Evolutionary conservation across 1,140 invertebrate species (phyloP).

Genomic region (Meloidogyne floridensis): DNA sequence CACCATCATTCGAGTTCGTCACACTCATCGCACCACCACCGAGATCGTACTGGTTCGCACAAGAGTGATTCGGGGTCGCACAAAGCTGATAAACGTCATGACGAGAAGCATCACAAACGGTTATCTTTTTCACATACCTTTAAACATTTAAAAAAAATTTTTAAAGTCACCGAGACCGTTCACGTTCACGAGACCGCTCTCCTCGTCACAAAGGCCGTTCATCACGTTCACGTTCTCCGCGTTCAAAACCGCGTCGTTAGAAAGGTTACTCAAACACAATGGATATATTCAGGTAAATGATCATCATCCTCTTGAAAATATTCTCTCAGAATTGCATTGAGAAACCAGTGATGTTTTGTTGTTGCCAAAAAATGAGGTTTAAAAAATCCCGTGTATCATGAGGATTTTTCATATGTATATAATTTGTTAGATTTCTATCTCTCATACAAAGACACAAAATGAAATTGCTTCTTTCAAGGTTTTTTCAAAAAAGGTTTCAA

Average conservation of each 20-base stretch:
- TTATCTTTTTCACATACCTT: neutral
- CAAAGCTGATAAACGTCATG: neutral
- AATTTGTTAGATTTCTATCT: neutral
- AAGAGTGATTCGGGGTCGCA: neutral
- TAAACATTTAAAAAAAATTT: neutral
- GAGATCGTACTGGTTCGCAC: neutral
- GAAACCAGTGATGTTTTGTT: neutral
- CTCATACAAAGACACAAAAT: neutral
- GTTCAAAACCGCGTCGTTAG: neutral
- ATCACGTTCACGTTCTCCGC: neutral
- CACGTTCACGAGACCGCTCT: neutral
- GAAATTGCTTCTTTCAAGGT: conserved; percentile 9
- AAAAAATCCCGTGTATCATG: neutral
- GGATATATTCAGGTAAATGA: neutral
- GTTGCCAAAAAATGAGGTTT: neutral
- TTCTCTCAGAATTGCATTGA: neutral
- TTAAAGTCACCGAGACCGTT: neutral
- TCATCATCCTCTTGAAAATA: neutral
- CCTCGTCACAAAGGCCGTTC: neutral
- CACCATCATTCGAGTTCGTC: neutral
- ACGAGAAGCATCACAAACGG: neutral
- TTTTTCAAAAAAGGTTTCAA: neutral
- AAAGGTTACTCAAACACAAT: neutral
- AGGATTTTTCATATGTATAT: neutral
- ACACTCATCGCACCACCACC: neutral